Percentiles rank a stretch among this genome's conserved stretches.
phyloP scores from a whole-genome alignment of 2,113 vertebrate genomes.

The Mustela nigripes region DNA sequence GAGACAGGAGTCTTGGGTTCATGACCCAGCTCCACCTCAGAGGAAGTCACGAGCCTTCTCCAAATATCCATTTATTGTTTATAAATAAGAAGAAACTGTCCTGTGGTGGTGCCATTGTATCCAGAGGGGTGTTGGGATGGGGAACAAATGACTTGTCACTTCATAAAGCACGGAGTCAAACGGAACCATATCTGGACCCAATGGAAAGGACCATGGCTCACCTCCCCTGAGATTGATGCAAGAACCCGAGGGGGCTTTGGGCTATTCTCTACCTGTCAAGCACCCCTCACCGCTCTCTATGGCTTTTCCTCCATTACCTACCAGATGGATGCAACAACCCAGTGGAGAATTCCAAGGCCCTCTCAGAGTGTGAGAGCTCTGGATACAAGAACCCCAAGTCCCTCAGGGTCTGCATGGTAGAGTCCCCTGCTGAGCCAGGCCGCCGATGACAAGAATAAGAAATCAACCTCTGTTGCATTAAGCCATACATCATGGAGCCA shows the following conservation, averaged over 20 bases:
- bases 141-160: neutral
- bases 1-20: neutral
- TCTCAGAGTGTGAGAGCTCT: neutral
- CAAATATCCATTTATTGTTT: neutral
- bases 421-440: neutral
- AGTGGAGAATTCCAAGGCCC: neutral
- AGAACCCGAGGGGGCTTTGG: neutral
- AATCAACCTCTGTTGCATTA: neutral
- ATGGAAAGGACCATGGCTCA: neutral
- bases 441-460: neutral
- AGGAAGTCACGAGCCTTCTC: neutral
- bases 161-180: neutral
- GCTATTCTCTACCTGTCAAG: neutral
- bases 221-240: neutral
- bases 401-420: neutral
- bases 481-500: neutral
- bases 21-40: neutral
- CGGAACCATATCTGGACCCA: neutral
- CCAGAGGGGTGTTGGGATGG: neutral
- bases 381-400: neutral
- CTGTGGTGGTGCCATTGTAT: neutral
- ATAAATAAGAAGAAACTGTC: neutral
- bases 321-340: neutral
- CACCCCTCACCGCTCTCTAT: neutral
- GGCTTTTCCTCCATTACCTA: neutral